phyloP scores from a whole-genome alignment of 2,797 vertebrate species.

The Coreius guichenoti region DNA sequence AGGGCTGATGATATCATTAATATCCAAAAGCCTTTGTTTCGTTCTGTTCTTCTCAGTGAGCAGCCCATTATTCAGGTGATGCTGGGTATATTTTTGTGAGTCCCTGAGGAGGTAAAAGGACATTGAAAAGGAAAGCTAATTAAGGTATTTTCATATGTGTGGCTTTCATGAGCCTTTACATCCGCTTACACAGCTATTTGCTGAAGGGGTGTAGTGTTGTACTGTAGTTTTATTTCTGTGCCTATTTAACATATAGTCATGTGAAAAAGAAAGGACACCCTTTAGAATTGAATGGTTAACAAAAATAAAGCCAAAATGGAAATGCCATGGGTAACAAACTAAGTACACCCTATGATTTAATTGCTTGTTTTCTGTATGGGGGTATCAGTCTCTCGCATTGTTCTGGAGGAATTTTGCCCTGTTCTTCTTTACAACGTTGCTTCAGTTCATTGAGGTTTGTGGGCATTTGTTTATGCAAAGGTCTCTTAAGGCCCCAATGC shows the following conservation, averaged over 20 bases:
- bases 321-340: no score
- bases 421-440: no score
- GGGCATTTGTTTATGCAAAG: no score
- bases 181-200: not conserved
- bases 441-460: no score
- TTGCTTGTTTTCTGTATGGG: no score
- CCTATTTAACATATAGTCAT: not conserved
- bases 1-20: conserved; percentile 51
- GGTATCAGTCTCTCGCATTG: no score
- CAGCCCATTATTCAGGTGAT: conserved; percentile 40
- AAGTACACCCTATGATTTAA: no score
- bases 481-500: no score
- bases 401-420: no score
- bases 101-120: not conserved
- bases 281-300: no score
- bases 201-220: not conserved
- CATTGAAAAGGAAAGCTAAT: not conserved
- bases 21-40: conserved; percentile 45
- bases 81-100: not conserved
- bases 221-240: not conserved
- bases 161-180: not conserved
- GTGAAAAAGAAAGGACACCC: no score
- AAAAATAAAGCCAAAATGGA: no score
- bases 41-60: conserved; percentile 29
- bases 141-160: not conserved